Conservation (phyloP, 2,113 vertebrate genomes). For the Sylvietta virens region DNA sequence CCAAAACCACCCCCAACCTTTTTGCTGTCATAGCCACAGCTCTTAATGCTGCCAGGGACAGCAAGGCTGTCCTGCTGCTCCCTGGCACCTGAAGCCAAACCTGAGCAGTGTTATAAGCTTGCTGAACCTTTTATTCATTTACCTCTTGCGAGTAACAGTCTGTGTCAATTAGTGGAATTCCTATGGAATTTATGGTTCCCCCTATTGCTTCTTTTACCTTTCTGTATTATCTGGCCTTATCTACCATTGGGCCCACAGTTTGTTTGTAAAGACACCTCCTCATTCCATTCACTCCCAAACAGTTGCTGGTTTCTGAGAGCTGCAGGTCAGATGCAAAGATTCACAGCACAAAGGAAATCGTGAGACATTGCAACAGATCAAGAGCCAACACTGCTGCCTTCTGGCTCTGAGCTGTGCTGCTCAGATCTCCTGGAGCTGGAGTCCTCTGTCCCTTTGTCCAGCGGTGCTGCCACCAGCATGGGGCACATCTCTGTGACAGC, state of each 20-base stretch:
- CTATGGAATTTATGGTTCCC: neutral
- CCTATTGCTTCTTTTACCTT: neutral
- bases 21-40: neutral
- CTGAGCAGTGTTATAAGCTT: neutral
- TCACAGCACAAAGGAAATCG: neutral
- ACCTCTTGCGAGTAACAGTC: fast-evolving
- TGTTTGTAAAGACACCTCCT: neutral
- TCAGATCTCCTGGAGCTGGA: neutral
- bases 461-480: neutral
- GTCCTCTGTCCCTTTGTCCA: neutral
- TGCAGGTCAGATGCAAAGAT: neutral
- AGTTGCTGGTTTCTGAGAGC: neutral
- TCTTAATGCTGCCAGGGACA: neutral
- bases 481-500: neutral
- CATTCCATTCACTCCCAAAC: neutral
- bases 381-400: neutral
- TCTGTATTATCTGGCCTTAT: neutral
- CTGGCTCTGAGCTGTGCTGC: neutral
- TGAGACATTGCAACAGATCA: neutral
- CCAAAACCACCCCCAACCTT: neutral
- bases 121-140: neutral
- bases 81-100: neutral
- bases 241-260: neutral
- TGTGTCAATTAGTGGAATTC: neutral
- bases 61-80: neutral